Conservation (phyloP, 1,140 invertebrate species). For the Stenopsyche tienmushanensis region DNA sequence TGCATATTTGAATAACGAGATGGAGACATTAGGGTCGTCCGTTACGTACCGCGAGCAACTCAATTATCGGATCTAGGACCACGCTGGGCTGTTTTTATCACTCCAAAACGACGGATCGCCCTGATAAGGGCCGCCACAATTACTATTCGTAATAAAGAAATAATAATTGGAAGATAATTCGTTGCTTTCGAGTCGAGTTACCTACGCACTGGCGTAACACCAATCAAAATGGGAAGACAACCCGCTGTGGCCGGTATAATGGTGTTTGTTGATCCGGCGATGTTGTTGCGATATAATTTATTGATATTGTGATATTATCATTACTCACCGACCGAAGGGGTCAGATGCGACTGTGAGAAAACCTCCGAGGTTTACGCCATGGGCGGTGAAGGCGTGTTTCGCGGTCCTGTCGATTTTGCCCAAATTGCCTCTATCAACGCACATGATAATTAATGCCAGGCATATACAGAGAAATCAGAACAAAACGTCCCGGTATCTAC, state of each 20-base stretch:
- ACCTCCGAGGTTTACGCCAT: slow-evolving; percentile 10
- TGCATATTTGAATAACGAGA: too few relatives aligned
- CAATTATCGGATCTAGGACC: too few relatives aligned
- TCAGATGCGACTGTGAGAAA: slow-evolving; percentile 40
- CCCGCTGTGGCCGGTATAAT: slow-evolving; percentile 38
- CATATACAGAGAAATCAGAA: not conserved
- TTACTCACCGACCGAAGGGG: slow-evolving; percentile 37
- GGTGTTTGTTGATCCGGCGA: slow-evolving; percentile 40
- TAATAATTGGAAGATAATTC: slow-evolving; percentile 17
- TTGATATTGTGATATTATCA: slow-evolving; percentile 38
- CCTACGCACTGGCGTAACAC: slow-evolving; percentile 25
- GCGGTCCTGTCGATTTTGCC: not conserved
- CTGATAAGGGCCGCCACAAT: too few relatives aligned
- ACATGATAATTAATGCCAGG: not conserved
- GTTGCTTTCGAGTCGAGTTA: slow-evolving; percentile 9
- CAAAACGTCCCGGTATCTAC: not conserved
- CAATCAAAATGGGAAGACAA: slow-evolving; percentile 36
- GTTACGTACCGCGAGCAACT: too few relatives aligned
- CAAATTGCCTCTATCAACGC: not conserved
- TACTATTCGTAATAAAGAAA: too few relatives aligned
- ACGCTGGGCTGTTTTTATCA: too few relatives aligned
- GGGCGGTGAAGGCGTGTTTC: not conserved
- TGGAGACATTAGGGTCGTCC: too few relatives aligned
- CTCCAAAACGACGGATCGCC: too few relatives aligned
- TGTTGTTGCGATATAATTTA: slow-evolving; percentile 40